phyloP scores from a whole-genome alignment of 2,113 vertebrate species.

The Seriola dumerili region DNA sequence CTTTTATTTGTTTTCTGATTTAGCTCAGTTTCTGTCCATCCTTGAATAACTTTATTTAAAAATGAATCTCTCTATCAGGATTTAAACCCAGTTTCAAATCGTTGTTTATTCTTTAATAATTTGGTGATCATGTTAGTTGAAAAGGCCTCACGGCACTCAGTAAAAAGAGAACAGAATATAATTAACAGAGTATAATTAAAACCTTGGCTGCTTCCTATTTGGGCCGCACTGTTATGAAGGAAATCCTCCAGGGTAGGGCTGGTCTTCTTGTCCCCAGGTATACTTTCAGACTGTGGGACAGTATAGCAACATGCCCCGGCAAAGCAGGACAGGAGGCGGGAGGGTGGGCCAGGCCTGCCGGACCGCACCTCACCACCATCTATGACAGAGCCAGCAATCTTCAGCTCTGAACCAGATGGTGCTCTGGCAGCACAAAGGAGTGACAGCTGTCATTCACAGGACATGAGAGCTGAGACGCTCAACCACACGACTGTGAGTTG shows the following conservation, averaged over 20 bases:
- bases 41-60: not conserved
- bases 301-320: slow-evolving; percentile 41
- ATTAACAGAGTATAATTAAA: slow-evolving; percentile 34
- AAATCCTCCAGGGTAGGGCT: slow-evolving; percentile 64
- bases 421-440: slow-evolving; percentile 48
- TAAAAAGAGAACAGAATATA: not conserved
- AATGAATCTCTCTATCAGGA: not conserved
- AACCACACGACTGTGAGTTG: slow-evolving; percentile 25
- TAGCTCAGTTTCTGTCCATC: not conserved
- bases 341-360: not conserved
- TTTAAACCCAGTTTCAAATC: not conserved
- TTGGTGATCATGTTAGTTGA: not conserved
- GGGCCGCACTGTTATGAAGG: slow-evolving; percentile 33
- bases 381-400: slow-evolving; percentile 31
- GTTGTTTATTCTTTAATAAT: not conserved
- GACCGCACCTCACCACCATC: slow-evolving; percentile 30
- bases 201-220: slow-evolving; percentile 39
- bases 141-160: not conserved
- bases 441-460: slow-evolving; percentile 73
- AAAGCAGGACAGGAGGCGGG: slow-evolving; percentile 19
- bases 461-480: not conserved
- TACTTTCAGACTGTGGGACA: slow-evolving; percentile 23
- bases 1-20: not conserved
- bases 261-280: slow-evolving; percentile 53
- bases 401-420: slow-evolving; percentile 71